Evolutionary conservation across 2,797 vertebrate species (phyloP), one percentile per base, ranked within the genome.

Genomic region (Varecia variegata): DNA sequence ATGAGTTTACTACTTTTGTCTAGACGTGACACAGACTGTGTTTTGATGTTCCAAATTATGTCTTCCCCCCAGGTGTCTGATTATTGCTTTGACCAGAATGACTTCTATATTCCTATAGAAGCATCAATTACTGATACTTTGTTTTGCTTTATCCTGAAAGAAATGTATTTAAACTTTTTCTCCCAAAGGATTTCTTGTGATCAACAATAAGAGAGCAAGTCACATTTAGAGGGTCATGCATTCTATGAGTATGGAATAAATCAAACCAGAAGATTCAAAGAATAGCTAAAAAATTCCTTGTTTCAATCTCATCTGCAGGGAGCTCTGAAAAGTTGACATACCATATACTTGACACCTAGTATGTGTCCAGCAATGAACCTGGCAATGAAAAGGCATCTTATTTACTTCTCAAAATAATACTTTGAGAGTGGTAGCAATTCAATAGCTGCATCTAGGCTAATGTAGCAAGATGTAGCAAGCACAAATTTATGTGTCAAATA

Each of bases 321-420:
- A 94, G 35, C 23, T 84, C 11, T 81, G 40, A 84, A 71, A 40
- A 71, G n/a, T 30, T 81, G 38, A 81, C 52, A 32, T 12, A 84
- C 27, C 25, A 47, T 67, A 4, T 65, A 70, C 71, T 87, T 81
- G 45, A 23, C 21, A 88, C 45, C 56, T 47, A 60, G 18, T 62
- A 5, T 52, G 2, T 71, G 50, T 21, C n/a, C 82, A 62, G 35
- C 40, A 92, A 79, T 74, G 38, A 56, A 70, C 12, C 25, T 70
- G 2, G 56, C 23, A 58, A 58, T 58, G 56, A 58, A 58, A 58
- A 58, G 62, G 81, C 38, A 95, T 73, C 74, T 56, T 43, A 90
- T 92, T 77, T 92, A 76, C 52, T 90, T 87, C 58, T 83, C 70
- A 73, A 87, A 96, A 73, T 85, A 60, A 77, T 38, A 52, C 43